Evolutionary conservation across 2,888 invertebrate species (phyloP).

Genomic region (Gymnosoma rotundatum): DNA sequence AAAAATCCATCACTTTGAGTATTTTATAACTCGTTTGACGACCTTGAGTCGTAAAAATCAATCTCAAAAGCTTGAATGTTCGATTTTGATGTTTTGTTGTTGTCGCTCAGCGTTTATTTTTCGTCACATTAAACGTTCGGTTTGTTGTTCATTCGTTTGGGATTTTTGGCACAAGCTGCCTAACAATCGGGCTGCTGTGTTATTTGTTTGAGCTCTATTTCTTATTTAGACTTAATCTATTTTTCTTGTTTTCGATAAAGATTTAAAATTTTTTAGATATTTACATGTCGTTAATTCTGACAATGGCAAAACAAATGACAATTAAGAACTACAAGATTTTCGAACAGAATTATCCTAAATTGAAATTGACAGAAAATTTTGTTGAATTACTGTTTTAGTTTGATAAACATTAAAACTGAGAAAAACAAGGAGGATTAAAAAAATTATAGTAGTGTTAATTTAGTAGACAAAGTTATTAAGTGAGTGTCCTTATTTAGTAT

Average conservation of each 20-base stretch:
- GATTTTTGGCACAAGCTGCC: neutral
- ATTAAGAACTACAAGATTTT: neutral
- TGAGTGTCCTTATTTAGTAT: too few relatives aligned
- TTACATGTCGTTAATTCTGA: constrained; percentile 7
- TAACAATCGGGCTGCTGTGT: constrained; percentile 1
- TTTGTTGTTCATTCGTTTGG: constrained; percentile 21
- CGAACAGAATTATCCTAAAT: constrained; percentile 34
- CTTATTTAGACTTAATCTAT: constrained; percentile 10
- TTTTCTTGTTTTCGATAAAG: neutral
- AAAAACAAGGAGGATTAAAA: neutral
- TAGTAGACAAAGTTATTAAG: too few relatives aligned
- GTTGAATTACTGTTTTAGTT: neutral
- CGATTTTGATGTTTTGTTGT: constrained; percentile 45
- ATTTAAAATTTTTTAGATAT: constrained; percentile 7
- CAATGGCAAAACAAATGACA: neutral
- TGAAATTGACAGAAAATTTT: constrained; percentile 37
- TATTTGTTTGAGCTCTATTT: constrained; percentile 1
- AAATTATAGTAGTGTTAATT: neutral
- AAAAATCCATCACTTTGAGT: constrained; percentile 58
- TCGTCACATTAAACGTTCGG: constrained; percentile 39
- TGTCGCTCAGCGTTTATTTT: constrained; percentile 1
- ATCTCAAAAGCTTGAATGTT: constrained; percentile 71
- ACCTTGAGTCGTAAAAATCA: constrained; percentile 79
- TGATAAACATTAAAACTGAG: too few relatives aligned
- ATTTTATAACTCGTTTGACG: constrained; percentile 78